These are phyloP conservation scores for Propithecus coquereli DNA, from an alignment of 2,113 vertebrate genomes.

Conservation along the genomic window DNA sequence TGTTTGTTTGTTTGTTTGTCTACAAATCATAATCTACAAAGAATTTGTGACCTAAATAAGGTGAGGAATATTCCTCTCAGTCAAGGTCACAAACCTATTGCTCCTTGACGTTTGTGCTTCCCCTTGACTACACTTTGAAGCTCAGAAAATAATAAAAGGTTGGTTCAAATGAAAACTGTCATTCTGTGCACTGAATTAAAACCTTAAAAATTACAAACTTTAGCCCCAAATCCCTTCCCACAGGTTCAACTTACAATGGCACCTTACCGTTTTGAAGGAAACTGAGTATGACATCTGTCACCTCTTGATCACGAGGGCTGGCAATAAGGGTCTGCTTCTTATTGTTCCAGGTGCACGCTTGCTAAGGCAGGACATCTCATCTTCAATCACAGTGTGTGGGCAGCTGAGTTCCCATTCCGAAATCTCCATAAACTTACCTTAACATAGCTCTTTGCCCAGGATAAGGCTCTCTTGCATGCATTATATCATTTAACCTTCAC, in stretches of 20 bases:
- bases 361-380: background rate
- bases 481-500: background rate
- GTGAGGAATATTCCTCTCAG: background rate
- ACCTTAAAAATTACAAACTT: background rate
- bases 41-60: background rate
- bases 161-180: background rate
- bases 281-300: background rate
- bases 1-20: background rate
- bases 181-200: conserved; percentile 41
- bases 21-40: background rate
- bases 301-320: background rate
- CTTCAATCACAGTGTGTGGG: background rate
- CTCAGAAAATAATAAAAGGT: conserved; percentile 25
- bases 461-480: background rate
- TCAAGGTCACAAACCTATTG: background rate
- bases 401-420: background rate
- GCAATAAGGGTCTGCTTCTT: background rate
- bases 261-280: background rate
- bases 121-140: background rate
- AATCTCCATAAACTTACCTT: background rate
- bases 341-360: background rate
- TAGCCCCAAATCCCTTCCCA: background rate
- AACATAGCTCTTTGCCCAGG: background rate
- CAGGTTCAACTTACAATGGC: background rate
- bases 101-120: background rate